These are phyloP conservation scores for Subacronicta megacephala DNA, from an alignment of 2,888 invertebrate genomes.

Conservation along the genomic window DNA sequence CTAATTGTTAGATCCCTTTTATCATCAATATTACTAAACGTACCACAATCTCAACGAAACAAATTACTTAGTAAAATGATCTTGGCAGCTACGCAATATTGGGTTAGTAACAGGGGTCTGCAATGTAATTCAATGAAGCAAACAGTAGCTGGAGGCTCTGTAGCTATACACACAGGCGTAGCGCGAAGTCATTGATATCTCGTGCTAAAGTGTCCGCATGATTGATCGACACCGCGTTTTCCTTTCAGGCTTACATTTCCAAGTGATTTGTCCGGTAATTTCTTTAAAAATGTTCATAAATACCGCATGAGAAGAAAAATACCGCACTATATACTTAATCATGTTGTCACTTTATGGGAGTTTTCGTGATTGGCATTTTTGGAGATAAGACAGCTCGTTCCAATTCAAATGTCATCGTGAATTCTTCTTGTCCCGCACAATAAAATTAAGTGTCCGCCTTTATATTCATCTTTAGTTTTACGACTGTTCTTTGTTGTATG, in stretches of 20 bases:
- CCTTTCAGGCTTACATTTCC: conserved; percentile 60
- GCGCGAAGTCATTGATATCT: conserved; percentile 65
- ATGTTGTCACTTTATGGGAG: conserved; percentile 28
- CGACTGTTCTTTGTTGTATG: conserved; percentile 42
- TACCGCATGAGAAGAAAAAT: no score
- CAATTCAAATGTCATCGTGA: conserved; percentile 38
- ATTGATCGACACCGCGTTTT: conserved; percentile 73
- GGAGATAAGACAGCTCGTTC: conserved; percentile 31
- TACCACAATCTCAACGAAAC: conserved; percentile 54
- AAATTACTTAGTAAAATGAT: conserved; percentile 58
- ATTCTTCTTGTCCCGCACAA: conserved; percentile 42
- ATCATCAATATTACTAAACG: conserved; percentile 50
- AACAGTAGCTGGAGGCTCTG: conserved; percentile 47
- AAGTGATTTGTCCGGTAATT: conserved; percentile 57
- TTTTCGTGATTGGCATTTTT: conserved; percentile 32
- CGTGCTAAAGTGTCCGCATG: conserved; percentile 71
- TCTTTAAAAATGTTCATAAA: conserved; percentile 20
- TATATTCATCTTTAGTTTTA: conserved; percentile 40
- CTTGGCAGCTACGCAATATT: conserved; percentile 55
- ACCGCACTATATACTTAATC: conserved; percentile 14
- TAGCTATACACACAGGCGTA: conserved; percentile 39
- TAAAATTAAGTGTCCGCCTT: conserved; percentile 46
- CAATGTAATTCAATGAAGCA: conserved; percentile 64
- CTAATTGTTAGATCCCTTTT: conserved; percentile 47
- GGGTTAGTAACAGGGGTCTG: conserved; percentile 49